A percentile compares a stretch with the other conserved stretches of the same genome.
These are phyloP conservation scores for Neodon shergylaensis DNA, from an alignment of 2,113 vertebrate species.

Conservation along the genomic window DNA sequence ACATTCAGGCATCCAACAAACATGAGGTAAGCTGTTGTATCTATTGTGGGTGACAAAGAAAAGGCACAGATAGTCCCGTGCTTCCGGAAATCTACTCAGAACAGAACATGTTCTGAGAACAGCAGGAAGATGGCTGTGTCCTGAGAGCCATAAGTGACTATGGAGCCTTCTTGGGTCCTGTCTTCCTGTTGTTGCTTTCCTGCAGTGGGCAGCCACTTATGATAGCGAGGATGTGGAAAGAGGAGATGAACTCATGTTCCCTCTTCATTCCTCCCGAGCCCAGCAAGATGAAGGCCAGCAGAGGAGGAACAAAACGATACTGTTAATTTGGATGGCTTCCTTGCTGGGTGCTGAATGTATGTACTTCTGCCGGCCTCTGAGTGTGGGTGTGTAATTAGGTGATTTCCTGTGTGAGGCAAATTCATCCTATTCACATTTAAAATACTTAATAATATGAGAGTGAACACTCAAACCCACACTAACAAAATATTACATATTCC, in stretches of 20 bases:
- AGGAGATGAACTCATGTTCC: background rate
- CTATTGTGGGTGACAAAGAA: background rate
- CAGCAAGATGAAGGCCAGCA: background rate
- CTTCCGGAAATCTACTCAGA: background rate
- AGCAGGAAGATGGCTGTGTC: background rate
- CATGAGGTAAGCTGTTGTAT: background rate
- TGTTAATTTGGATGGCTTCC: background rate
- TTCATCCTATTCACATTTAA: background rate
- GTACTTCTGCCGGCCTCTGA: background rate
- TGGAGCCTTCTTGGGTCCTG: background rate
- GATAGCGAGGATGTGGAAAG: background rate
- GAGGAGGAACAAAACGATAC: background rate
- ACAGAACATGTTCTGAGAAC: background rate
- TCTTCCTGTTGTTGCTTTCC: background rate
- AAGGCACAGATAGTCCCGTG: background rate
- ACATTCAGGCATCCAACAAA: background rate
- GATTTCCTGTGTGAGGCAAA: background rate
- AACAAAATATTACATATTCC: background rate
- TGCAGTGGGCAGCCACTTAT: background rate
- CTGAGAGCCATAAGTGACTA: background rate
- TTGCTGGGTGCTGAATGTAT: background rate
- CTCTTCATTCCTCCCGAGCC: background rate
- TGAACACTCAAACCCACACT: background rate
- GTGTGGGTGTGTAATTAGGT: background rate
- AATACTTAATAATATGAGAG: background rate